Evolutionary conservation across 2,888 invertebrate genomes (phyloP), one percentile per base, ranked within the genome.

Genomic region (Falcaria lacertinaria): DNA sequence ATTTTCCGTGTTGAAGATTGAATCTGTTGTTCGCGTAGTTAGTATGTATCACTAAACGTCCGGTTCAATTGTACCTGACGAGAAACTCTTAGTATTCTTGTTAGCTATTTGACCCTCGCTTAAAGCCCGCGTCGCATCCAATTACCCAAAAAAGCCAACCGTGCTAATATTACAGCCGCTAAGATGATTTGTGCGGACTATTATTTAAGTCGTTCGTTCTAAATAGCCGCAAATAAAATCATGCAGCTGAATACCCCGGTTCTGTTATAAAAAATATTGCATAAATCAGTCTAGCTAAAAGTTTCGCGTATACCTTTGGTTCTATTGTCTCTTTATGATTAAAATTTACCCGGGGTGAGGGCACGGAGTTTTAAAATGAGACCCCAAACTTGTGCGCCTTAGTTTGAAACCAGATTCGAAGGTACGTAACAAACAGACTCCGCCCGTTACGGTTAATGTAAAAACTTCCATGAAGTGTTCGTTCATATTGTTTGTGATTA

Each of bases 301-400:
- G 64, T 80, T 80, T 60, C 34, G 50, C 71, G 67, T 74, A 69
- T 68, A 71, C 69, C 67, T 71, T 69, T 63, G 68, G 67, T 72
- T 74, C 74, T 78, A 77, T 84, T 84, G 82, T 84, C 79, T 80
- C 73, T 80, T 79, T 81, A 81, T 78, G 74, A 84, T 82, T 81
- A 80, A 85, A 86, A 84, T 85, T 75, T 72, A 64, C 58, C 68
- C 57, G 56, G 53, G 56, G 64, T 60, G 68, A 67, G 66, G 69
- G 68, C 66, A 64, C 58, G 57, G 73, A 79, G 74, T 80, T 81
- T 78, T 79, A 74, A 81, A 85, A 80, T 73, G 75, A 74, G 77
- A 77, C 75, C 80, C 74, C 64, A 72, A 85, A 85, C 80, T 86
- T 83, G 69, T 57, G 70, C 77, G 57, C 69, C 66, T 72, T 71